A percentile compares a stretch with the other conserved stretches of the same genome.
phyloP scores from a whole-genome alignment of 2,888 invertebrate species.

The Noctua janthe region DNA sequence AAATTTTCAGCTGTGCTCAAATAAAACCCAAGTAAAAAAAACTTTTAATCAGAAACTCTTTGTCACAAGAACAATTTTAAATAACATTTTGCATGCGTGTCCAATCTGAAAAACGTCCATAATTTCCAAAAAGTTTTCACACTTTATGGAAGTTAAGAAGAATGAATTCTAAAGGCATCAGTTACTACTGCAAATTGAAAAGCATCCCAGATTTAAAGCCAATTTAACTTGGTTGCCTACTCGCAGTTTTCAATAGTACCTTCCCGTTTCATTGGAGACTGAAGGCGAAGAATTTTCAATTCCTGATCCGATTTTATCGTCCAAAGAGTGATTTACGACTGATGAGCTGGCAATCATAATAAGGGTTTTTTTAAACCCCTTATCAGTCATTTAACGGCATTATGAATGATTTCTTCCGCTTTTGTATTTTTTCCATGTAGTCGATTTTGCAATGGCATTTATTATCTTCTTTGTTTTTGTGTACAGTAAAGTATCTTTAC shows the following conservation, averaged over 20 bases:
- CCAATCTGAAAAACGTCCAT: slow-evolving; percentile 38
- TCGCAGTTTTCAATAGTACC: slow-evolving; percentile 66
- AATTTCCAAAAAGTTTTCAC: slow-evolving; percentile 47
- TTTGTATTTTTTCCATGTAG: background rate
- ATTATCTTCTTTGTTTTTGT: background rate
- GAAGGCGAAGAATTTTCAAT: slow-evolving; percentile 52
- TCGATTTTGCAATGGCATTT: background rate
- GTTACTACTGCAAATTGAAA: slow-evolving; percentile 67
- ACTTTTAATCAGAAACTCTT: slow-evolving; percentile 11
- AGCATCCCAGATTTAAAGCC: slow-evolving; percentile 74
- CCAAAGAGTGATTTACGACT: slow-evolving; percentile 17
- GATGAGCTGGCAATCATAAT: slow-evolving; percentile 32
- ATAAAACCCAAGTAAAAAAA: background rate
- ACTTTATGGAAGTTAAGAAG: slow-evolving; percentile 53
- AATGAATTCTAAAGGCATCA: slow-evolving; percentile 57
- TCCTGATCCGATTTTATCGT: slow-evolving; percentile 47
- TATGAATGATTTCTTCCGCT: background rate
- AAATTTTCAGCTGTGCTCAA: background rate
- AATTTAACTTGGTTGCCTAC: slow-evolving; percentile 75
- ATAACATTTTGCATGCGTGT: slow-evolving; percentile 21
- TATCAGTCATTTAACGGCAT: slow-evolving; percentile 5
- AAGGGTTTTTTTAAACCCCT: slow-evolving; percentile 3
- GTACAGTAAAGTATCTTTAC: background rate
- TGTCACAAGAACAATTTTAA: slow-evolving; percentile 13
- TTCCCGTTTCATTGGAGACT: slow-evolving; percentile 54